A percentile compares a stretch with the other conserved stretches of the same genome.
These are phyloP conservation scores for Meloidogyne floridensis DNA, from an alignment of 1,140 invertebrate species.

Conservation along the genomic window DNA sequence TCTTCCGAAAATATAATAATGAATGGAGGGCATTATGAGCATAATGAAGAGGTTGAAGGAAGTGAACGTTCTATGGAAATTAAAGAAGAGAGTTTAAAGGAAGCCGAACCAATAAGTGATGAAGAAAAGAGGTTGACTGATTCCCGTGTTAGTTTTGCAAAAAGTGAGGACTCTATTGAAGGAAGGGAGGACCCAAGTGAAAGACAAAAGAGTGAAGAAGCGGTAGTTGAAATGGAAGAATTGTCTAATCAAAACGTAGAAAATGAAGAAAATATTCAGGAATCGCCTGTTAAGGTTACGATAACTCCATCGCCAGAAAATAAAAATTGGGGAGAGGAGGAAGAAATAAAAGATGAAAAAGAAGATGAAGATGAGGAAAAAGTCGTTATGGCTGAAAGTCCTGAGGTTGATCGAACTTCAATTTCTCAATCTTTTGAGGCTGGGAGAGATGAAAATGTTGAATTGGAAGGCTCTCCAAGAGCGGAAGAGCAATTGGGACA, in stretches of 20 bases:
- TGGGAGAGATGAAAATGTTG: neutral
- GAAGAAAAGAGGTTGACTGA: neutral
- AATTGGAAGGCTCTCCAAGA: neutral
- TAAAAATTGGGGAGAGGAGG: neutral
- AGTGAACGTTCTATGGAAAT: constrained; percentile 6
- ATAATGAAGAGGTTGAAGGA: constrained; percentile 15
- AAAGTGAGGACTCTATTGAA: neutral
- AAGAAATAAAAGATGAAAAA: neutral
- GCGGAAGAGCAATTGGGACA: neutral
- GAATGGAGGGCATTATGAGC: neutral
- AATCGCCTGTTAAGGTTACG: neutral
- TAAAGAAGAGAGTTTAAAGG: neutral
- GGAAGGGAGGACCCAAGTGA: neutral
- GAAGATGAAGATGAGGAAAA: neutral
- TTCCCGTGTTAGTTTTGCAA: neutral
- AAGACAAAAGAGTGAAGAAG: constrained; percentile 11
- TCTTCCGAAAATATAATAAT: neutral
- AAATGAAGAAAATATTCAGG: neutral
- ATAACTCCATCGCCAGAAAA: neutral
- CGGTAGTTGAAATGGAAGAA: neutral
- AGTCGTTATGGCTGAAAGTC: neutral
- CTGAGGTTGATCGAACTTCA: neutral
- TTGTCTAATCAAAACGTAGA: neutral
- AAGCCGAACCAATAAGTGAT: neutral
- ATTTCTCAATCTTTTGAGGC: neutral